phyloP scores from a whole-genome alignment of 2,113 vertebrate genomes.

The Geococcyx californianus region DNA sequence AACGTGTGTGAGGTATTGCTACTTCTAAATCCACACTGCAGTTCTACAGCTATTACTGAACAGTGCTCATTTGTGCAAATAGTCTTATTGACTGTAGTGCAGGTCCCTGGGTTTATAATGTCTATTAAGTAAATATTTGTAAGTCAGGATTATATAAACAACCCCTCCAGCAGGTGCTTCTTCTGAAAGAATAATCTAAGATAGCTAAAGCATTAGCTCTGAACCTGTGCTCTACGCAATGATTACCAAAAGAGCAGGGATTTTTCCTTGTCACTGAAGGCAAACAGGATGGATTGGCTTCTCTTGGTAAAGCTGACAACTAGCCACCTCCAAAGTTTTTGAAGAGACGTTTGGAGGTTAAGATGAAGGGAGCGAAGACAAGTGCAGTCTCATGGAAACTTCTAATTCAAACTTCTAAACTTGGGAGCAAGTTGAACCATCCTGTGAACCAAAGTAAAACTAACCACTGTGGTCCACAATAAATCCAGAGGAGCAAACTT shows the following conservation, averaged over 20 bases:
- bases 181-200: not conserved
- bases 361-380: not conserved
- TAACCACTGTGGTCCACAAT: not conserved
- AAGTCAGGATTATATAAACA: not conserved
- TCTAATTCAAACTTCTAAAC: not conserved
- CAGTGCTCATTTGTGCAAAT: not conserved
- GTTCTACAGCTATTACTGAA: not conserved
- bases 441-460: not conserved
- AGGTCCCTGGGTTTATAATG: not conserved
- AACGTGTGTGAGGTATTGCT: accelerated
- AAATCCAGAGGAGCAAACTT: not conserved
- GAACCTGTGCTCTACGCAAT: not conserved
- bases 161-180: not conserved
- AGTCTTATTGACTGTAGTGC: not conserved
- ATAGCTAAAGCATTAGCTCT: not conserved
- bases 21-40: not conserved
- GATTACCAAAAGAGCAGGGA: not conserved
- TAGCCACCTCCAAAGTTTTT: not conserved
- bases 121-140: not conserved
- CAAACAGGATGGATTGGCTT: not conserved
- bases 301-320: not conserved
- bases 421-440: not conserved
- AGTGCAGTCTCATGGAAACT: accelerated
- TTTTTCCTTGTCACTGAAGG: not conserved
- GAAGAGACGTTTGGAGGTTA: not conserved